These are phyloP conservation scores for Scaptomyza cyrtandrae DNA, from an alignment of 2,888 invertebrate genomes.

Conservation along the genomic window DNA sequence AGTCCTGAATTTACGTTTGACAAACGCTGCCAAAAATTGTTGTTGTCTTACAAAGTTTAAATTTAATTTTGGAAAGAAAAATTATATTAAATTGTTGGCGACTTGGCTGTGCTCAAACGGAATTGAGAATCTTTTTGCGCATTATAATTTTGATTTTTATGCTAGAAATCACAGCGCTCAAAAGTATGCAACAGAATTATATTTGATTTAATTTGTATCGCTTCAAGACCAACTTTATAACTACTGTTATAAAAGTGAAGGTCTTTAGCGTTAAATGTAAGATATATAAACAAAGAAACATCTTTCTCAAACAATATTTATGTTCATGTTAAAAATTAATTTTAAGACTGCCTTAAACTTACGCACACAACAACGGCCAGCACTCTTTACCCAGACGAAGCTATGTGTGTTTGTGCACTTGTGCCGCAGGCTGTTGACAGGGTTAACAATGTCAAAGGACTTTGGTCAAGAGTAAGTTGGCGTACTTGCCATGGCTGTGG, in stretches of 20 bases:
- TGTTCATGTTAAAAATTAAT: neutral
- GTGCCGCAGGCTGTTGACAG: conserved; percentile 2
- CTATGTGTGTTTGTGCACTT: neutral
- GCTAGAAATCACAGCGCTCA: neutral
- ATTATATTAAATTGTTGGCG: neutral
- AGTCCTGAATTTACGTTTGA: neutral
- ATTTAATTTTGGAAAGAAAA: neutral
- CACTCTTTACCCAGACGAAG: neutral
- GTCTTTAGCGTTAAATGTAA: neutral
- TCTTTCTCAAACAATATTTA: neutral
- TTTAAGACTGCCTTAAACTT: too few relatives aligned
- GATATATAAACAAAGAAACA: neutral
- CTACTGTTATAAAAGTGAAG: neutral
- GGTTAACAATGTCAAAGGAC: neutral
- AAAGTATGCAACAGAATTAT: conserved; percentile 3
- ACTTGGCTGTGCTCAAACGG: neutral
- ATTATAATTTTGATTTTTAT: neutral
- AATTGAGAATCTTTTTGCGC: neutral
- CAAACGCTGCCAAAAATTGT: neutral
- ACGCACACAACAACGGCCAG: neutral
- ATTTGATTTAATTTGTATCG: neutral
- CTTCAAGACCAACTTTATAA: neutral
- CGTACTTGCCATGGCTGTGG: neutral
- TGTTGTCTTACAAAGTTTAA: conserved; percentile 1
- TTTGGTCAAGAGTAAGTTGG: neutral